Evolutionary conservation across 2,113 vertebrate genomes (phyloP).

Genomic region (Anseranas semipalmata): DNA sequence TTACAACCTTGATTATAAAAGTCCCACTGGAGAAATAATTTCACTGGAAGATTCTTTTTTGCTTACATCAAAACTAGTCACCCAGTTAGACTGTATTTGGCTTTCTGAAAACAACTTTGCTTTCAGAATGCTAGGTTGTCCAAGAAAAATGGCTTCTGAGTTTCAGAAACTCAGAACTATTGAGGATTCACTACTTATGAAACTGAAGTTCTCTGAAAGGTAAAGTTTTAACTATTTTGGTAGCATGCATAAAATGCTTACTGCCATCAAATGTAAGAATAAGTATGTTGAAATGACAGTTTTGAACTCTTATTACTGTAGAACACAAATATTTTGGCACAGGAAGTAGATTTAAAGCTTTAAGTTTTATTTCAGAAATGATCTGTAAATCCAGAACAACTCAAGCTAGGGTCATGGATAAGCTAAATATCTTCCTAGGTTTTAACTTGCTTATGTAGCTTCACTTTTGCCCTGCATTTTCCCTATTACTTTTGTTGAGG

Average conservation of each 20-base stretch:
- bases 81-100: not conserved
- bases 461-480: not conserved
- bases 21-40: not conserved
- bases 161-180: not conserved
- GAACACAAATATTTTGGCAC: not conserved
- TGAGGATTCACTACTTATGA: not conserved
- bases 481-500: not conserved
- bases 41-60: not conserved
- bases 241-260: not conserved
- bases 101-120: not conserved
- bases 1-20: not conserved
- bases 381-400: not conserved
- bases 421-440: not conserved
- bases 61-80: slow-evolving; percentile 11
- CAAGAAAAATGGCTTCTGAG: not conserved
- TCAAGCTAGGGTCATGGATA: not conserved
- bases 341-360: not conserved
- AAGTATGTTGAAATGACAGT: not conserved
- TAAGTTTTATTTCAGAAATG: not conserved
- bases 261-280: not conserved
- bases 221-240: not conserved
- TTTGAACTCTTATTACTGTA: not conserved
- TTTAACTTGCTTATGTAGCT: not conserved
- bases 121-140: slow-evolving; percentile 44
- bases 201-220: not conserved